Evolutionary conservation across 2,888 invertebrate species (phyloP), one percentile per base, ranked within the genome.

Genomic region (Rhogogaster chlorosoma): DNA sequence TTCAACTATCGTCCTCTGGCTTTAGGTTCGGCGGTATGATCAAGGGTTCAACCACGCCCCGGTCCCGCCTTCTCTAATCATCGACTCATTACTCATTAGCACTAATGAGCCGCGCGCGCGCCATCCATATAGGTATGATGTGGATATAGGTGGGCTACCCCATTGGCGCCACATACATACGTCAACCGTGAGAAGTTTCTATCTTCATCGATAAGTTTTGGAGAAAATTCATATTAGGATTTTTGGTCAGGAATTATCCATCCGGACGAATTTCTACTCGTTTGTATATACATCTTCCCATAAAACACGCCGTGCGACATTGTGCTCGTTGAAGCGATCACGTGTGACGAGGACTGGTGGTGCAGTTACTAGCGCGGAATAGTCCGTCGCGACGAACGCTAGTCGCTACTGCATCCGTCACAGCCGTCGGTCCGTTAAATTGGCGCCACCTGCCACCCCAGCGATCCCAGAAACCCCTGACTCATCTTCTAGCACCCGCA

Each of bases 81-180:
- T 92, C 92, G 91, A 89, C 93, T 93, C 93, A 93, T 93, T 93
- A 93, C 93, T 93, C 93, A 93, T 93, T 93, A 93, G 92, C 88
- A 85, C 92, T 93, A 93, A 93, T 93, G 93, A 93, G 93, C 90
- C 91, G 90, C 93, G 92, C 90, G 92, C 91, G 90, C 91, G 53
- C 84, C 64, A n/a, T 53, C 26, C 38, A 26, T 80, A 57, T 45
- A 64, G 71, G 57, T 73, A 84, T 84, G 36, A 42, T 22, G 38
- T 73, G 6, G 22, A 42, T 7, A 38, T 26, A 45, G 73, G 26
- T 15, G 26, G 45, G 26, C 18, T 71, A 26, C 29, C 15, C 67
- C 26, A 45, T 9, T 6, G 73, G 4, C 42, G 73, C 32, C 7
- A 32, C 18, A 9, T 26, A 7, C 9, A n/a, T n/a, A n/a, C n/a